These are phyloP conservation scores for Cephus runcator DNA, from an alignment of 2,888 invertebrate species.

Conservation along the genomic window DNA sequence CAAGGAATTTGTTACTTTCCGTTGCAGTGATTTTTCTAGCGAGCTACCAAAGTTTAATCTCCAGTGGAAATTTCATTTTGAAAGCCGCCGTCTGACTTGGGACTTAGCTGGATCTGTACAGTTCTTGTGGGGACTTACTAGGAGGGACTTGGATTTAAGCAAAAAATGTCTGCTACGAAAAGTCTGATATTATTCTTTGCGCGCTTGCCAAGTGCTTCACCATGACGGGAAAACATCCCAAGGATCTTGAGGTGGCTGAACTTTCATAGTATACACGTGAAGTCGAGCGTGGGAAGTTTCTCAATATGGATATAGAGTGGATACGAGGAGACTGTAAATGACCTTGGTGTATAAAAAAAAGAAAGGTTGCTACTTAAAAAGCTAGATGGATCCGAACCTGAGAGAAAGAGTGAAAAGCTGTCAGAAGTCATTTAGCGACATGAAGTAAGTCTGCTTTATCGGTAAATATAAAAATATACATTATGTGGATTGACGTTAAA, in stretches of 20 bases:
- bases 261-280: not conserved
- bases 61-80: too few relatives aligned
- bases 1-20: too few relatives aligned
- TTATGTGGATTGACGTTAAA: not conserved
- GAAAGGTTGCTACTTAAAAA: not conserved
- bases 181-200: slow-evolving; percentile 23
- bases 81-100: too few relatives aligned
- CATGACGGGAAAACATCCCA: not conserved
- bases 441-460: not conserved
- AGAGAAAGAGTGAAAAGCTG: not conserved
- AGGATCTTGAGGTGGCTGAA: not conserved
- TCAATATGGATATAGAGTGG: not conserved
- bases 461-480: not conserved
- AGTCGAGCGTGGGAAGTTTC: not conserved
- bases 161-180: not conserved
- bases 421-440: not conserved
- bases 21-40: too few relatives aligned
- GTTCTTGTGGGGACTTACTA: not conserved
- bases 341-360: not conserved
- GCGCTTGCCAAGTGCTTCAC: slow-evolving; percentile 23
- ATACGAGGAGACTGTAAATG: not conserved
- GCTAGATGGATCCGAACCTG: not conserved
- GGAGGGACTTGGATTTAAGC: not conserved
- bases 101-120: not conserved
- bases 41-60: too few relatives aligned